A percentile compares a stretch with the other conserved stretches of the same genome.
These are phyloP conservation scores for Streptopelia turtur DNA, from an alignment of 2,797 vertebrate genomes.

Conservation along the genomic window DNA sequence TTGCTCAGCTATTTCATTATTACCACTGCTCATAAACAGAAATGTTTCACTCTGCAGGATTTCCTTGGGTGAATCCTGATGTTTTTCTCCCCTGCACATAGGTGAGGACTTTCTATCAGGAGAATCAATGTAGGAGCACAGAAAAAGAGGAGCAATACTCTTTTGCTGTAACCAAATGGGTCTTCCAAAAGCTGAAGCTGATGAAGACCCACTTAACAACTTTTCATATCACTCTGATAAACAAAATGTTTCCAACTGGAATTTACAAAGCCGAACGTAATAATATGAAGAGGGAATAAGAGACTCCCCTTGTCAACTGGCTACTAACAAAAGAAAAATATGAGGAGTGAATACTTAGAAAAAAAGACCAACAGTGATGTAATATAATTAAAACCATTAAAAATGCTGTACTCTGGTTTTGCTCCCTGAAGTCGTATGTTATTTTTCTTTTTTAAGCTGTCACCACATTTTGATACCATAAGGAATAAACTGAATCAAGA, in stretches of 20 bases:
- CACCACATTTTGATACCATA: slow-evolving; percentile 70
- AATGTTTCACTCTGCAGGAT: neutral
- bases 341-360: slow-evolving; percentile 62
- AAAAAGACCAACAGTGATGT: slow-evolving; percentile 49
- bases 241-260: slow-evolving; percentile 48
- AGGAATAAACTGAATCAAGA: slow-evolving; percentile 70
- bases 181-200: slow-evolving; percentile 13
- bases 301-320: slow-evolving; percentile 63
- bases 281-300: slow-evolving; percentile 54
- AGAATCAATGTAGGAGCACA: neutral
- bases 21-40: neutral
- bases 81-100: neutral
- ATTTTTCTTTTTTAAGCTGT: slow-evolving; percentile 69
- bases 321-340: slow-evolving; percentile 69
- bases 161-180: neutral
- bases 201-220: slow-evolving; percentile 13
- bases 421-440: slow-evolving; percentile 64
- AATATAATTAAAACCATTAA: slow-evolving; percentile 74
- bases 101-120: neutral
- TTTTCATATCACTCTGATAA: slow-evolving; percentile 55
- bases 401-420: slow-evolving; percentile 68
- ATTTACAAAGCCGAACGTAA: slow-evolving; percentile 36
- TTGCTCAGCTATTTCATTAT: neutral
- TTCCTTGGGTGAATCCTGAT: neutral
- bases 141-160: neutral